Conservation (phyloP, 2,113 vertebrate species). For the Oreochromis spilurus region DNA sequence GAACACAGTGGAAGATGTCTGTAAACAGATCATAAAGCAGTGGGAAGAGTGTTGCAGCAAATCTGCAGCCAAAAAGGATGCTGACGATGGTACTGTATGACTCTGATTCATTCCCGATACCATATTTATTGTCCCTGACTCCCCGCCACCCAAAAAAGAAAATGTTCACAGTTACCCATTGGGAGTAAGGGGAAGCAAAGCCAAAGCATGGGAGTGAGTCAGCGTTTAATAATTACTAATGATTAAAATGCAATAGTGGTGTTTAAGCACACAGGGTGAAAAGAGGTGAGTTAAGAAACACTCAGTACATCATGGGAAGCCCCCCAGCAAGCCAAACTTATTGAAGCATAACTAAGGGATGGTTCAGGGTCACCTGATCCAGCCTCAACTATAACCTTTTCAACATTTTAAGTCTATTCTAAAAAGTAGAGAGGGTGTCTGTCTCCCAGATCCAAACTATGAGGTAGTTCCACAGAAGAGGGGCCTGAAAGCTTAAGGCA, state of each 20-base stretch:
- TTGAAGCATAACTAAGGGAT: background rate
- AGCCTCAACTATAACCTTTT: background rate
- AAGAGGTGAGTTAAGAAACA: background rate
- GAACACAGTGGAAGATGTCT: constrained; percentile 81
- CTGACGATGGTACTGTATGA: constrained; percentile 46
- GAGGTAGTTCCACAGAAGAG: background rate
- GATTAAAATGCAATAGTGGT: background rate
- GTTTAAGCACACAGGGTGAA: background rate
- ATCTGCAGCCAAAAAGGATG: constrained; percentile 63
- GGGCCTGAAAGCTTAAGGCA: background rate
- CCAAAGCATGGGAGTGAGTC: background rate
- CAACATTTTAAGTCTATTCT: background rate
- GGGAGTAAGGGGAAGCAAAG: background rate
- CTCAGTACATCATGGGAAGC: background rate
- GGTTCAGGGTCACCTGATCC: background rate
- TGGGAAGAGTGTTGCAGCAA: constrained; percentile 78
- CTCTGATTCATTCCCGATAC: background rate
- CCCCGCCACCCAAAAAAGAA: too few species aligned
- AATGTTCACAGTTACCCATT: background rate
- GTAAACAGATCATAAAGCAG: constrained; percentile 84
- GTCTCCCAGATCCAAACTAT: background rate
- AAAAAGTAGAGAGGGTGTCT: background rate
- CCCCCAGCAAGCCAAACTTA: background rate
- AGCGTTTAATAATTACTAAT: background rate
- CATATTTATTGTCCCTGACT: background rate